These are phyloP conservation scores for Pseudonaja textilis DNA, from an alignment of 2,113 vertebrate species.

Conservation along the genomic window DNA sequence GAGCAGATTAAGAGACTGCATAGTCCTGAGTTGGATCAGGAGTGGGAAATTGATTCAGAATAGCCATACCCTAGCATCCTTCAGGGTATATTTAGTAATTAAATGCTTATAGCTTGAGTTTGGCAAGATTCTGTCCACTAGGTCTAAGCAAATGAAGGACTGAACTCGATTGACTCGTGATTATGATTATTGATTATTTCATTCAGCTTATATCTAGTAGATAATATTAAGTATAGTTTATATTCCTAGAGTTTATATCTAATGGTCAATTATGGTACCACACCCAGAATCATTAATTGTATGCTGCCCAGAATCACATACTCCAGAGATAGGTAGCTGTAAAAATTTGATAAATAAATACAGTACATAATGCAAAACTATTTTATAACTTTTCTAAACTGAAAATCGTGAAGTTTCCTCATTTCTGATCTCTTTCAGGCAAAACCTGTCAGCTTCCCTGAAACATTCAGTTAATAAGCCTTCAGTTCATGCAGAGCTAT, in stretches of 20 bases:
- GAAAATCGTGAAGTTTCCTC: background rate
- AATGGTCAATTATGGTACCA: background rate
- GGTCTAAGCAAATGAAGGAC: background rate
- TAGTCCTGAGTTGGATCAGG: background rate
- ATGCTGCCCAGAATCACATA: background rate
- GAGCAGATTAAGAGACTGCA: background rate
- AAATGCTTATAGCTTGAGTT: background rate
- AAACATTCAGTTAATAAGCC: background rate
- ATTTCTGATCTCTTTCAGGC: background rate
- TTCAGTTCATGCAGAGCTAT: background rate
- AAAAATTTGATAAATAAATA: background rate
- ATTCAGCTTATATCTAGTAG: background rate
- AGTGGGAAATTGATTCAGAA: background rate
- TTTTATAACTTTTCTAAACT: background rate
- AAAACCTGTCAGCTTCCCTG: background rate
- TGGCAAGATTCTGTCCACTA: background rate
- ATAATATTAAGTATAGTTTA: background rate
- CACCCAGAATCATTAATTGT: background rate
- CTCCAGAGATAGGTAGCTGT: background rate
- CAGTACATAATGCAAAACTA: background rate
- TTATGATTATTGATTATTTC: background rate
- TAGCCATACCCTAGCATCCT: background rate
- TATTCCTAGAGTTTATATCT: background rate
- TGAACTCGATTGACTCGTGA: background rate
- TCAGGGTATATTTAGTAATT: background rate